Base-by-base conservation (phyloP, 2,888 invertebrate genomes). In the Pteria penguin region DNA sequence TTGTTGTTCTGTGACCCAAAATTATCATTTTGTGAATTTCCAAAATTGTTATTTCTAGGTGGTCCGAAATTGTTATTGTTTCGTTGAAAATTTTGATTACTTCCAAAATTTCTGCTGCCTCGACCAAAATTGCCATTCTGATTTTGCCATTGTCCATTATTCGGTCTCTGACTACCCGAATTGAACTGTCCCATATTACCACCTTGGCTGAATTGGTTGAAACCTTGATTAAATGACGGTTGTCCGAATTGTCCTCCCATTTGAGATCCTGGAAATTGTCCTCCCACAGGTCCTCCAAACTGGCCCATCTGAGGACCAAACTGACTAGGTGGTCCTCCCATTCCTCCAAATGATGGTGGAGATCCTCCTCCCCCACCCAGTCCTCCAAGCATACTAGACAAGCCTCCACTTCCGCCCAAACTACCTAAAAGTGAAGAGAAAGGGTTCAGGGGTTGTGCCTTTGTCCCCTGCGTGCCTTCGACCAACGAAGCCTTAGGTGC, bases 401-500 rank as follows among this genome's bases (percentile, higher is more conserved):
- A 72, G 5, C 72, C 54, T 11, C 68, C 70, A n/a, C 63, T 65
- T 31, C 33, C 45, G 27, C 65, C 65, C 29, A 63, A 55, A 32
- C 68, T 57, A 26, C 52, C 31, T 8, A 68, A 26, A 32, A 68
- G 32, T 5, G 68, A 57, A 5, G 72, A 63, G 11, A 65, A 26
- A 32, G 72, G 72, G 11, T 61, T 65, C 4, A 72, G 58, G 18
- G 72, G 76, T 24, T 67, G 67, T 22, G 76, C 76, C 52, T 54
- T 76, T 32, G 76, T 72, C 1, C 61, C 74, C 18, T 67, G 72
- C 1, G 72, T 57, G 22, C 65, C 65, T 72, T 76, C 76, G 2
- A 67, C 57, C 5, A 76, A 52, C 27, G 71, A 72, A 2, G 76
- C 55, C 68, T 45, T 67, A 4, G 76, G 74, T 68, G 68, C 68